Base-by-base conservation (phyloP, 2,797 vertebrate genomes). In the Chelonia mydas region DNA sequence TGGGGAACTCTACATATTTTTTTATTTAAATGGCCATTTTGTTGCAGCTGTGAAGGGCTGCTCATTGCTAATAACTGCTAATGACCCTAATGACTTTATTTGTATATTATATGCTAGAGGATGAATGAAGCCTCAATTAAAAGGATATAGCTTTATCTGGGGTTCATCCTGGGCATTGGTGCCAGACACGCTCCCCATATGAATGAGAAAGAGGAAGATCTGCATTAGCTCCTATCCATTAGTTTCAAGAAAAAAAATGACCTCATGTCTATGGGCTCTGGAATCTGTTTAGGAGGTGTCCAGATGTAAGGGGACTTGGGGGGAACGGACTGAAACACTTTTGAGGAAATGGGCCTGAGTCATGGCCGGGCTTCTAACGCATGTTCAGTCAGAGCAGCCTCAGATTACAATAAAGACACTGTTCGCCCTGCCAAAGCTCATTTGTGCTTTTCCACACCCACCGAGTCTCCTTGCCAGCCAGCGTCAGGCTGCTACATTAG, bases 371-470 rank as follows among this genome's bases (percentile, higher is more conserved):
- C 68, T 97, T 82, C 86, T 86, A 88, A 87, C 93, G 88, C 45
- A 54, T 83, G 50, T 1, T 0, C 89, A 92, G 81, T 82, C 83
- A 87, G 84, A 93, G 82, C 78, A 11, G 68, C 49, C 81, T 85
- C 53, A 2, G 28, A 84, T 65, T 47, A 98, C 96, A 98, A 95
- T 91, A 93, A 96, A 92, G 1, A 51, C 85, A 57, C 92, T 94
- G 94, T 91, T 96, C 94, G 21, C 86, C 85, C 81, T 95, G 86
- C 85, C 94, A 95, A 95, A 81, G 55, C 79, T 92, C 91, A 87
- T 93, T 88, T 89, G 53, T 37, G 81, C 25, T 47, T 90, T 94
- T 96, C 94, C 94, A 95, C 81, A 94, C 81, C 82, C 94, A 78
- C 54, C 45, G 28, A 0, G 31, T 88, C 85, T 89, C 77, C 33